These are phyloP conservation scores for Amia ocellicauda DNA, from an alignment of 2,113 vertebrate species.

Conservation along the genomic window DNA sequence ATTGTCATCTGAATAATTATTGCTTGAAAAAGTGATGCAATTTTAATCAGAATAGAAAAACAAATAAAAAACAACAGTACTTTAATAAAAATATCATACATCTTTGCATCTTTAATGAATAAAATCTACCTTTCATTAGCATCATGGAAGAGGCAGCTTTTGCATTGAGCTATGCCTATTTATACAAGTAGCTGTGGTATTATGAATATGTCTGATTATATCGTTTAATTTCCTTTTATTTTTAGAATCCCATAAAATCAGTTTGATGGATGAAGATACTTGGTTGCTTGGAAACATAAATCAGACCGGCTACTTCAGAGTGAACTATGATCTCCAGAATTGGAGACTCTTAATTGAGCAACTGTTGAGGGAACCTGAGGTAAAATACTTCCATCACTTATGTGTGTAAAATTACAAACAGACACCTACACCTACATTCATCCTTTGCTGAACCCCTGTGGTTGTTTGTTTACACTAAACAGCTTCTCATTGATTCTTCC, in stretches of 20 bases:
- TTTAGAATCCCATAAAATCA: slow-evolving; percentile 80
- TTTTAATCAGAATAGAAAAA: too few species aligned
- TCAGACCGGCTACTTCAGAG: slow-evolving; percentile 94
- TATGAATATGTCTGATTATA: too few species aligned
- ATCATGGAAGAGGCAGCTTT: too few species aligned
- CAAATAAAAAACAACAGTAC: too few species aligned
- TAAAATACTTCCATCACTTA: slow-evolving; percentile 49
- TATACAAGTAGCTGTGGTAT: too few species aligned
- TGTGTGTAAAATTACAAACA: too few species aligned
- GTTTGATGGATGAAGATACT: slow-evolving; percentile 68
- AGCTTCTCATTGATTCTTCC: slow-evolving; percentile 36
- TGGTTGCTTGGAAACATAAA: slow-evolving; percentile 97
- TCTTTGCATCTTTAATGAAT: too few species aligned
- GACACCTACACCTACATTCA: neutral
- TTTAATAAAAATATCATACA: too few species aligned
- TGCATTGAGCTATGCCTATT: too few species aligned
- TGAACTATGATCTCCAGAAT: slow-evolving; percentile 95
- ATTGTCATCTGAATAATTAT: too few species aligned
- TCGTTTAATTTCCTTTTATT: slow-evolving; percentile 11
- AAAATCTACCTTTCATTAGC: too few species aligned
- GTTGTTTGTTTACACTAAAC: slow-evolving; percentile 46
- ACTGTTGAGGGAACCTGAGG: slow-evolving; percentile 80
- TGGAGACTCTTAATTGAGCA: slow-evolving; percentile 92
- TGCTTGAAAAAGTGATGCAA: too few species aligned
- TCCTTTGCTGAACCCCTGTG: slow-evolving; percentile 26